Evolutionary conservation across 2,113 vertebrate species (phyloP).

Genomic region (Madoqua kirkii): DNA sequence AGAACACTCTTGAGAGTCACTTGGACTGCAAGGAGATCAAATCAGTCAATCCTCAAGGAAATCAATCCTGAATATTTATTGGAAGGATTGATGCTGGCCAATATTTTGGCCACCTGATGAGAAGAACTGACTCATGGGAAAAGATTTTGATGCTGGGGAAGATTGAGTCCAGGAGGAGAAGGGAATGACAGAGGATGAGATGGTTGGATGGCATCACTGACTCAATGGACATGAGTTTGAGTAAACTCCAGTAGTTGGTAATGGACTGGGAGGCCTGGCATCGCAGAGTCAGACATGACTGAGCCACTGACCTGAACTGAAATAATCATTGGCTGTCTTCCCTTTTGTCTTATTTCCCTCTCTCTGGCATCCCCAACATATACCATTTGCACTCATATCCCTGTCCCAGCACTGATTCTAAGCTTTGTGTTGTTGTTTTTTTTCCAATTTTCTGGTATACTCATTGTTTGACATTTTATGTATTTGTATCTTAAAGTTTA

Average conservation of each 20-base stretch:
- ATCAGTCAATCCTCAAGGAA: neutral
- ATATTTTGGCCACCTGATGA: neutral
- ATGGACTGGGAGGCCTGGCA: neutral
- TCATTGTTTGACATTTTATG: neutral
- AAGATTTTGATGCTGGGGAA: neutral
- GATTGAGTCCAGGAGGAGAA: neutral
- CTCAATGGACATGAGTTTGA: neutral
- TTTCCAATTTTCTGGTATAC: neutral
- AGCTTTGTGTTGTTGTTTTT: neutral
- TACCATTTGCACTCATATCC: neutral
- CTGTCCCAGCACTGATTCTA: neutral
- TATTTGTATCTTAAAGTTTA: neutral
- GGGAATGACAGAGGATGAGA: neutral
- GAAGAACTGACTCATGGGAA: neutral
- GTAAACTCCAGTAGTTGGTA: neutral
- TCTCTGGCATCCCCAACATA: too few relatives aligned
- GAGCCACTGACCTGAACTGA: neutral
- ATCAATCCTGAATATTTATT: neutral
- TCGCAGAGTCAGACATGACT: neutral
- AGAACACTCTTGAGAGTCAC: neutral
- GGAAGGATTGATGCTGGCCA: neutral
- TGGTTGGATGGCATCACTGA: neutral
- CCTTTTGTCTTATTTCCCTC: neutral
- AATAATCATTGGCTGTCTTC: neutral
- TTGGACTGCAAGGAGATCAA: neutral